These are phyloP conservation scores for Drosophila robusta DNA, from an alignment of 2,888 invertebrate genomes.

Conservation along the genomic window DNA sequence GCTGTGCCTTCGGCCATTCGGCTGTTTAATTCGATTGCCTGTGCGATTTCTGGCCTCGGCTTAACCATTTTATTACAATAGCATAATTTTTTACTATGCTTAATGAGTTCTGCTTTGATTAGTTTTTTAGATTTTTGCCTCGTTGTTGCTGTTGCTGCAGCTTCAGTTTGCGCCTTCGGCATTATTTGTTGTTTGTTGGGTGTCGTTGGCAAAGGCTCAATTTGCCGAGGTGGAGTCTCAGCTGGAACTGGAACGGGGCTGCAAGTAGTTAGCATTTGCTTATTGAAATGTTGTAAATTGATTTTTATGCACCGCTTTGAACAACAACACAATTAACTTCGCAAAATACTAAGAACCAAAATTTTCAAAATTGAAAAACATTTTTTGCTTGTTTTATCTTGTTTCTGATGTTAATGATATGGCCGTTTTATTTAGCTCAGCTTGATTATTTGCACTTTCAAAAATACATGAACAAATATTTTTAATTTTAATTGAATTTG, in stretches of 20 bases:
- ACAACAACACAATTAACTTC: slow-evolving; percentile 23
- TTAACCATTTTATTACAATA: slow-evolving; percentile 78
- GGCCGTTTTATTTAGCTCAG: background rate
- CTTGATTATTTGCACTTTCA: too few relatives aligned
- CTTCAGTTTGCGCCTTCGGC: slow-evolving; percentile 45
- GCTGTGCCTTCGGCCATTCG: slow-evolving; percentile 60
- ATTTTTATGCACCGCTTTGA: slow-evolving; percentile 42
- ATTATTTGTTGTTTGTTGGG: slow-evolving; percentile 68
- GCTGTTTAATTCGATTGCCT: slow-evolving; percentile 79
- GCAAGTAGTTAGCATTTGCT: slow-evolving; percentile 61
- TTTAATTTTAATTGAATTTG: too few relatives aligned
- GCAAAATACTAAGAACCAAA: background rate
- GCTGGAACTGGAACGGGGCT: slow-evolving; percentile 19
- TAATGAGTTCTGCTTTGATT: slow-evolving; percentile 80
- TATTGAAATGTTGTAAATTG: slow-evolving; percentile 72
- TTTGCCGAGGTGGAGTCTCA: slow-evolving; percentile 32
- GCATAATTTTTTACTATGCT: slow-evolving; percentile 78
- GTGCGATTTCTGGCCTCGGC: slow-evolving; percentile 70
- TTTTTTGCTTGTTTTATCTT: too few relatives aligned
- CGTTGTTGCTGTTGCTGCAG: slow-evolving; percentile 31
- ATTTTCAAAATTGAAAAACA: background rate
- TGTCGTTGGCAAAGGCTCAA: slow-evolving; percentile 64
- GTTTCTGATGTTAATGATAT: too few relatives aligned
- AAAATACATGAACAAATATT: too few relatives aligned
- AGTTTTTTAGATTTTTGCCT: slow-evolving; percentile 58